Percentiles rank a stretch among this genome's conserved stretches.
phyloP scores from a whole-genome alignment of 2,888 invertebrate genomes.

The Tetragonula carbonaria region DNA sequence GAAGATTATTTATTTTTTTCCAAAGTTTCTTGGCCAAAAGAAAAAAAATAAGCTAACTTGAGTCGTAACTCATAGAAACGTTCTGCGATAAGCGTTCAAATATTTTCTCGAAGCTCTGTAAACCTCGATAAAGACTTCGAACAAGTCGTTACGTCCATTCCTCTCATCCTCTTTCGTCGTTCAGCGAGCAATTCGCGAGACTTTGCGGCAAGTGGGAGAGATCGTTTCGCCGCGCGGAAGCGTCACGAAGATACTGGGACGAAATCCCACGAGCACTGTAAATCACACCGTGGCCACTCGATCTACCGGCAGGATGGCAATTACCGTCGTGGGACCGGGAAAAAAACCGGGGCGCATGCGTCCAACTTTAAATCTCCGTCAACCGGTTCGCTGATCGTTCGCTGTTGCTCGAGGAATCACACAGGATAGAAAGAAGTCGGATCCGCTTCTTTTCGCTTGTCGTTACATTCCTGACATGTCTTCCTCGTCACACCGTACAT shows the following conservation, averaged over 20 bases:
- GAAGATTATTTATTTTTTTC: no score
- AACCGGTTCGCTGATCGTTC: conserved; percentile 30
- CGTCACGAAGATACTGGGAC: conserved; percentile 41
- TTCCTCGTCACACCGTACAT: neutral
- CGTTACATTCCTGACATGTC: neutral
- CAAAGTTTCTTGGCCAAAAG: no score
- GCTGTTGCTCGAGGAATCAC: conserved; percentile 22
- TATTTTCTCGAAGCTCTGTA: neutral
- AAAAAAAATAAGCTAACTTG: no score
- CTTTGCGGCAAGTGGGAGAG: neutral
- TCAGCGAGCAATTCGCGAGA: neutral
- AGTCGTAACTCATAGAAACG: no score
- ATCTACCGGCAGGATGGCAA: conserved; percentile 52
- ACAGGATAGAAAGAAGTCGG: neutral
- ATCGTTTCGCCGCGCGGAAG: neutral
- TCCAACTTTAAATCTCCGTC: conserved; percentile 56
- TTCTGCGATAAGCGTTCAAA: no score
- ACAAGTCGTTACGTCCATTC: no score
- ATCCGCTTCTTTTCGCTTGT: conserved; percentile 23
- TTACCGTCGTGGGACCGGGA: conserved; percentile 59
- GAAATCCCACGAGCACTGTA: conserved; percentile 57
- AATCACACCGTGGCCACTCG: conserved; percentile 58
- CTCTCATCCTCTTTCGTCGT: neutral
- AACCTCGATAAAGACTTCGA: neutral
- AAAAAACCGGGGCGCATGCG: conserved; percentile 48